Base-by-base conservation (phyloP, 2,797 vertebrate genomes). In the Uromys caudimaculatus region DNA sequence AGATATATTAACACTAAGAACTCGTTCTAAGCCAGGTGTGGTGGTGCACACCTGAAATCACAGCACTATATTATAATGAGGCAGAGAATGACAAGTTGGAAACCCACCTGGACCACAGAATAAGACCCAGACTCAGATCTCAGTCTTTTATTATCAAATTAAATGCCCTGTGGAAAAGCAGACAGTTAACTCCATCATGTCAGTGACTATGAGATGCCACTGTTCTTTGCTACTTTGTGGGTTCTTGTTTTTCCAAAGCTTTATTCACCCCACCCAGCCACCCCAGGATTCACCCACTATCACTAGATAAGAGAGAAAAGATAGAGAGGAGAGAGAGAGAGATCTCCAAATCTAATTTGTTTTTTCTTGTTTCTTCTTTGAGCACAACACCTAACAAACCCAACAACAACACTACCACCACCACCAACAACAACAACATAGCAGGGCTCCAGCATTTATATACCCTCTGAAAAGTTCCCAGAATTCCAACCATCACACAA, bases 151-250 rank as follows among this genome's bases (percentile, higher is more conserved):
- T 99, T 98, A 99, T 99, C 98, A 99, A 99, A 98, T 99, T 99
- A 99, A 99, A 99, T 2, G 99, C 99, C 97, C 99, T 99, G 97
- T 99, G 99, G 95, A 99, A 99, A 98, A 99, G 99, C 6, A 99
- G 99, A 73, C 99, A 99, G 98, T 95, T 99, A 99, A 98, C 99
- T 99, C 94, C 99, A 99, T 99, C 99, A 99, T 99, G 99, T 99
- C 54, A 99, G 99, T 97, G 99, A 99, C 77, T 99, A 99, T 50
- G 99, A 99, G 98, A 99, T 99, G 98, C 98, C 67, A 69, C 67
- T 69, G 14, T 6, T 35, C 67, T 69, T 69, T 67, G 64, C 64
- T 67, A 32, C 62, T 64, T 32, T 69, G 67, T 69, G 16, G 14
- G 67, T 67, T 35, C 64, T 69, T 67, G 32, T 69, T 69, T n/a